phyloP scores from a whole-genome alignment of 2,888 invertebrate species.

The Brachyopa scutellaris region DNA sequence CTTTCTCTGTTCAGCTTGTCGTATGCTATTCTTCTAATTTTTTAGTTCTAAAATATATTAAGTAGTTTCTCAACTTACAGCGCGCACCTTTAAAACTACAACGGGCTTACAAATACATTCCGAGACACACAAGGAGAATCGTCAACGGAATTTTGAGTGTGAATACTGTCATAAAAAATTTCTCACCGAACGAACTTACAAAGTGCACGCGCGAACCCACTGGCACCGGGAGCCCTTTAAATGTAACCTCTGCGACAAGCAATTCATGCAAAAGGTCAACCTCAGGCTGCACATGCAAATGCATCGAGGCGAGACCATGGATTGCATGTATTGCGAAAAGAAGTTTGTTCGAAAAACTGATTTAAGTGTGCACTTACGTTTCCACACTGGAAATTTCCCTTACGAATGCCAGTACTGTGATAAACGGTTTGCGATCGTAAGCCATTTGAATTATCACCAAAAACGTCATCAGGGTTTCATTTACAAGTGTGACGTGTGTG shows the following conservation, averaged over 20 bases:
- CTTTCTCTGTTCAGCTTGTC: conserved; percentile 72
- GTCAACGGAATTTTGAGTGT: conserved; percentile 71
- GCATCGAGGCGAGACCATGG: conserved; percentile 74
- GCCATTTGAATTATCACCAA: conserved; percentile 73
- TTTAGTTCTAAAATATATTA: not conserved
- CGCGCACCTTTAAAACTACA: conserved; percentile 72
- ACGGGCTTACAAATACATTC: conserved; percentile 69
- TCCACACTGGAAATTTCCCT: conserved; percentile 74
- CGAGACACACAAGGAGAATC: conserved; percentile 69
- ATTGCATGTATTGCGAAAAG: conserved; percentile 73
- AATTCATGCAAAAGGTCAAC: conserved; percentile 73
- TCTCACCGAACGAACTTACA: conserved; percentile 67
- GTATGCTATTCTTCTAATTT: conserved; percentile 55
- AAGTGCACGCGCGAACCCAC: conserved; percentile 66
- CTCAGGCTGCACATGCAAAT: conserved; percentile 74
- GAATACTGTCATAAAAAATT: conserved; percentile 69
- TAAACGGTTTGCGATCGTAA: conserved; percentile 72
- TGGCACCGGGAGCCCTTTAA: conserved; percentile 64
- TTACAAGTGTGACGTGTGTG: conserved; percentile 70
- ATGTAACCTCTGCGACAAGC: conserved; percentile 72
- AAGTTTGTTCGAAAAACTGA: conserved; percentile 74
- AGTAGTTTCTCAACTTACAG: conserved; percentile 30
- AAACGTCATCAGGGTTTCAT: conserved; percentile 71
- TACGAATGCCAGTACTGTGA: conserved; percentile 71
- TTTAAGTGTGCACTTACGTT: conserved; percentile 73